Base-by-base conservation (phyloP, 2,113 vertebrate species). In the Hemibagrus wyckioides region DNA sequence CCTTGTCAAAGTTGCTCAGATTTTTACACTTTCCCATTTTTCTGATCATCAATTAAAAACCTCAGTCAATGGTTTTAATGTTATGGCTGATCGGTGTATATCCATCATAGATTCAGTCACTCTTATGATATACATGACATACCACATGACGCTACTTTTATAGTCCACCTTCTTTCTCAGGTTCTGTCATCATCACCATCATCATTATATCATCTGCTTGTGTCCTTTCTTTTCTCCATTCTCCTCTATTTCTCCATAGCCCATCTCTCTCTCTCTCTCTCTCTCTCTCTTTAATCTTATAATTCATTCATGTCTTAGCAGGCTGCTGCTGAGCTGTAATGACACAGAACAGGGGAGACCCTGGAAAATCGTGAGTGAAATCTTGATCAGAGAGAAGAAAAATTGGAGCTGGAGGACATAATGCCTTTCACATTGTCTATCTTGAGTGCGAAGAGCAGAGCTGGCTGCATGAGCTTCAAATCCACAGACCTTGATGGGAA, bases 301-400 rank as follows among this genome's bases (percentile, higher is more conserved):
- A 76, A 82, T 80, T 79, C 41, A 50, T 65, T 67, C 25, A n/a
- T 41, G 6, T 3, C 9, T 79, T 79, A 50, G 39, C 36, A 48
- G 54, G n/a, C 41, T 81, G 44, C 36, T 21, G 30, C 23, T 17
- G 61, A 14, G 14, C 48, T 85, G 52, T 85, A 85, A 88, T 90
- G 63, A 82, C 50, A 75, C 56, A 33, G 48, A 69, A 25, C 30
- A 65, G 44, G 48, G 69, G 48, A 54, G 65, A 57, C 63, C 79
- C 21, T 48, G 33, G 39, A 48, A 73, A 54, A 59, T 85, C 50
- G 21, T n/a, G 63, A 54, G 56, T 79, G 54, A 85, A 85, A 85
- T 81, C 80, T 50, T 84, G 85, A 91, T 65, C 86, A 77, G 25
- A 86, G 52, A 71, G 65, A 61, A 15, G 28, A n/a, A 50, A 52